These are phyloP conservation scores for Catharus ustulatus DNA, from an alignment of 2,797 vertebrate genomes.

Conservation along the genomic window DNA sequence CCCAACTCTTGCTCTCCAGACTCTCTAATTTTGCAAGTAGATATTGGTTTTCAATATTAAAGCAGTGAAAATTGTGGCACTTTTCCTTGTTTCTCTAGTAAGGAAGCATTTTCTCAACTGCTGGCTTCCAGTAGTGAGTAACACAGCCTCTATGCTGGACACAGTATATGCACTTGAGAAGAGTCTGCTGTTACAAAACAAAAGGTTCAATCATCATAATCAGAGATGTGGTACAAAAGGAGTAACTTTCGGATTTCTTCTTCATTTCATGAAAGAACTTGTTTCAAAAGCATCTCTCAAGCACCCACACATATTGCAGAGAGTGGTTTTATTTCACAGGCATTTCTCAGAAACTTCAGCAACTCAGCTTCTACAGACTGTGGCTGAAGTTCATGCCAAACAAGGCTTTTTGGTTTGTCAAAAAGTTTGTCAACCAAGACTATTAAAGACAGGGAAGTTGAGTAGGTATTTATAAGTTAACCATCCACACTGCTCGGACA, in stretches of 20 bases:
- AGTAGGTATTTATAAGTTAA: neutral
- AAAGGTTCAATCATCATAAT: neutral
- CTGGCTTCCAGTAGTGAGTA: neutral
- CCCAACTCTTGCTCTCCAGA: neutral
- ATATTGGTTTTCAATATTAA: neutral
- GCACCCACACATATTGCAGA: neutral
- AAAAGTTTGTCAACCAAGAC: neutral
- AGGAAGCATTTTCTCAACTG: neutral
- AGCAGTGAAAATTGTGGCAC: neutral
- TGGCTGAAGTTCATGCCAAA: neutral
- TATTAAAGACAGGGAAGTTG: neutral
- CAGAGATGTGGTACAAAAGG: neutral
- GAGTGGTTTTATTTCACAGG: neutral
- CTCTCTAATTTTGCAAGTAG: neutral
- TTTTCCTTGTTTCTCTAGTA: neutral
- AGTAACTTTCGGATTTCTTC: neutral
- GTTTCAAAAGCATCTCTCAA: neutral
- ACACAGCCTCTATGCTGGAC: neutral
- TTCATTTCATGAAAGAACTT: neutral
- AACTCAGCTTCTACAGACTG: neutral
- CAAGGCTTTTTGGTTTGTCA: neutral
- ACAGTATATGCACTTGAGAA: neutral
- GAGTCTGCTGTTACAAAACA: neutral
- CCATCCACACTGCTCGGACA: neutral
- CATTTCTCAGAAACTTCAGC: constrained; percentile 8